Evolutionary conservation across 2,888 invertebrate species (phyloP), one percentile per base, ranked within the genome.

Genomic region (Eucriotettix oculatus): DNA sequence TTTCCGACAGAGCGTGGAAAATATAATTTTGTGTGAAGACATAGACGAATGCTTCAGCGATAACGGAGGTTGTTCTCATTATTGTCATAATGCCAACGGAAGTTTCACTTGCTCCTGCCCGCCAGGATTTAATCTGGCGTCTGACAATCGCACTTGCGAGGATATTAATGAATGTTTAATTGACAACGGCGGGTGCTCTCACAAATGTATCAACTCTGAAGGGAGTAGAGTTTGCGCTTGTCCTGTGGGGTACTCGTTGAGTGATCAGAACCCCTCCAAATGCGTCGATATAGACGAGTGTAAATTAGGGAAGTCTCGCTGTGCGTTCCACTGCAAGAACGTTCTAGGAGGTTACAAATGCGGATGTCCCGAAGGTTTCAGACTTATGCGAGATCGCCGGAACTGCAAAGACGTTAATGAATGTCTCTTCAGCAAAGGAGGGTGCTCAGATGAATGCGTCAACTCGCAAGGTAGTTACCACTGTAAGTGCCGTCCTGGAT

Each of bases 381-480:
- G 67, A 17, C 68, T 81, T n/a, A 70, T 71, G 5, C 52, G 57
- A 11, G 60, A 64, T 52, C 29, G 48, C 1, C 54, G 48, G 12
- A 56, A 59, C 2, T 64, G 64, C 48, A 55, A 58, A 10, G 64
- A 64, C 54, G 54, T 64, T 12, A 58, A 64, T 43, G 64, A 64
- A 52, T 64, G 63, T 48, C n/a, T 40, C 42, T 40, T 58, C 14
- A 56, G 55, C 10, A 53, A 59, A 16, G 56, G 59, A n/a, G 14
- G 60, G 43, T 78, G 78, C 62, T 68, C 71, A 9, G 69, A 71
- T 65, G 77, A 76, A 42, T 87, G 86, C 70, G 73, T 80, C 64
- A 86, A 86, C 69, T 79, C 77, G 0, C 75, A 75, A 3, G 86
- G 86, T n/a, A 79, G 82, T 1, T 86, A 79, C 70, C 69, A 71